Evolutionary conservation across 2,888 invertebrate species (phyloP).

Genomic region (Aphodius granarius): DNA sequence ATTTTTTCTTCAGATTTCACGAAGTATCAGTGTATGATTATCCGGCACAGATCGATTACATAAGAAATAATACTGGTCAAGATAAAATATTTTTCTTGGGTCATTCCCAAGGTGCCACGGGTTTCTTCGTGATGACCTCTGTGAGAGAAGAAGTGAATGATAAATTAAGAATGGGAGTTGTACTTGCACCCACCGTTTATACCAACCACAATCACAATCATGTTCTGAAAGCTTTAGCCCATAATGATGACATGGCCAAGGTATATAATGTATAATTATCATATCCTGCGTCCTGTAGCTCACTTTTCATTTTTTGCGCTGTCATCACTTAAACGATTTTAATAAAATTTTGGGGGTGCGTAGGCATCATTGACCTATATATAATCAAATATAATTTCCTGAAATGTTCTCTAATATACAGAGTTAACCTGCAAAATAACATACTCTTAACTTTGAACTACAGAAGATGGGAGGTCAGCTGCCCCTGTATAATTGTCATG

Average conservation of each 20-base stretch:
- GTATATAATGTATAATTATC: too few relatives aligned
- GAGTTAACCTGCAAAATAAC: too few relatives aligned
- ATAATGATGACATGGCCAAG: neutral
- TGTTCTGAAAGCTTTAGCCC: neutral
- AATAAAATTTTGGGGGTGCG: too few relatives aligned
- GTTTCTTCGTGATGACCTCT: slow-evolving; percentile 63
- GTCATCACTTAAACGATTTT: too few relatives aligned
- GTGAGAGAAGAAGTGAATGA: slow-evolving; percentile 61
- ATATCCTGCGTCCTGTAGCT: too few relatives aligned
- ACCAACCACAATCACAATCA: slow-evolving; percentile 39
- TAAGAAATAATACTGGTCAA: slow-evolving; percentile 59
- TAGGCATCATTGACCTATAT: too few relatives aligned
- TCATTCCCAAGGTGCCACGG: slow-evolving; percentile 68
- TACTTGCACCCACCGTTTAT: slow-evolving; percentile 64
- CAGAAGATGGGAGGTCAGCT: too few relatives aligned
- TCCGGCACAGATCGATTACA: slow-evolving; percentile 73
- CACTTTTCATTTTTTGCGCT: too few relatives aligned
- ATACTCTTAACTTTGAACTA: too few relatives aligned
- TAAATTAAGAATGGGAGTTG: slow-evolving; percentile 61
- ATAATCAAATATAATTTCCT: too few relatives aligned
- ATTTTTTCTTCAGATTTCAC: slow-evolving; percentile 56
- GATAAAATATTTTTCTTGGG: slow-evolving; percentile 68
- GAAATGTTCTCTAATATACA: too few relatives aligned
- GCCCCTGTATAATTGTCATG: too few relatives aligned
- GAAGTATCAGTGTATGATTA: slow-evolving; percentile 76